phyloP scores from a whole-genome alignment of 2,888 invertebrate genomes.

The Pasiphila rectangulata region DNA sequence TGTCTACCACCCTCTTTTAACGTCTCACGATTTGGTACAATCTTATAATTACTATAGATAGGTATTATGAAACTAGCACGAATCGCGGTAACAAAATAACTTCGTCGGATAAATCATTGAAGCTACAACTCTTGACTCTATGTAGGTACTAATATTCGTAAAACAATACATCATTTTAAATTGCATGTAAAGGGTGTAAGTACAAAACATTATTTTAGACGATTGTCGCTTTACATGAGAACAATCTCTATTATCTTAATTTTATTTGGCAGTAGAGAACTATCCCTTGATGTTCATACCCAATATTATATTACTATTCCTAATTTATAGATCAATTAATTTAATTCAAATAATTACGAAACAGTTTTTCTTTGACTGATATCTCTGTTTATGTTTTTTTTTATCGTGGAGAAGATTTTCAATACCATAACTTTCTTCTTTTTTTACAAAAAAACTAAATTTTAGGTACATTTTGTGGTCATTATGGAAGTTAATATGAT shows the following conservation, averaged over 20 bases:
- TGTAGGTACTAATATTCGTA: conserved; percentile 8
- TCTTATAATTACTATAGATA: conserved; percentile 32
- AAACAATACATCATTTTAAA: conserved; percentile 15
- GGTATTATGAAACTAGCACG: conserved; percentile 16
- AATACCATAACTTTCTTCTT: conserved; percentile 14
- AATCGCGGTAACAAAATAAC: conserved; percentile 25
- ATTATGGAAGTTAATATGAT: conserved; percentile 37
- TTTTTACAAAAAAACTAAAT: conserved; percentile 30
- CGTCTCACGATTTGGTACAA: conserved; percentile 58
- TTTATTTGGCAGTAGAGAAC: conserved; percentile 76
- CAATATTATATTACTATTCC: conserved; percentile 62
- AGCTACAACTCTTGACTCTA: conserved; percentile 23
- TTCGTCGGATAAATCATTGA: conserved; percentile 28
- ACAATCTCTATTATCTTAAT: conserved; percentile 70
- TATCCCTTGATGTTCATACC: conserved; percentile 58
- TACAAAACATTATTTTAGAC: conserved; percentile 65
- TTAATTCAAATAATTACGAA: conserved; percentile 67
- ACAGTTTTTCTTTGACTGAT: conserved; percentile 55
- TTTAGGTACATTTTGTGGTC: background rate
- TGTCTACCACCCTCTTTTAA: conserved; percentile 51
- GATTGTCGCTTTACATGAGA: conserved; percentile 64
- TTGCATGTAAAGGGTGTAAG: conserved; percentile 56
- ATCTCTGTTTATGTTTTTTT: conserved; percentile 25
- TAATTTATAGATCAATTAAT: conserved; percentile 55
- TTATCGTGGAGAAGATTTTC: conserved; percentile 24